Evolutionary conservation across 2,888 invertebrate species (phyloP), one percentile per base, ranked within the genome.

Genomic region (Lobophora halterata): DNA sequence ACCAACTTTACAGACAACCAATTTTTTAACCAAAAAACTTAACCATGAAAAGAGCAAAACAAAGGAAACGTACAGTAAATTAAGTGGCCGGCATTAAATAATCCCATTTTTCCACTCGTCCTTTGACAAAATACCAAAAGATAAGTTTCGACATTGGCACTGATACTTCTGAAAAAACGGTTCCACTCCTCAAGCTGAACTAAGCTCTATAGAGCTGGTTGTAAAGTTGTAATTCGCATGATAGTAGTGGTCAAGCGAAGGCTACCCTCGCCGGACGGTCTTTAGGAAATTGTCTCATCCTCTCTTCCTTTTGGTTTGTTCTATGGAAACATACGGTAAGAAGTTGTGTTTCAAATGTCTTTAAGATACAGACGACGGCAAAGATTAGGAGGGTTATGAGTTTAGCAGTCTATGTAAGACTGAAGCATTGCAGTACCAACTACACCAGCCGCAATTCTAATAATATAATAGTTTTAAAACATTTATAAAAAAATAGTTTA

Each of bases 231-330:
- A 28, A 45, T 25, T 47, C 21, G n/a, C n/a, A 23, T 18, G 6
- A 19, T 16, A 7, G 24, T 21, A 26, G 29, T 38, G 47, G 47
- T 47, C 43, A 49, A 46, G 42, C 34, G 24, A 7, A 30, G 46
- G 28, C 39, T 36, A 29, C 36, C 24, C 40, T 10, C 45, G 18
- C 40, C 41, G 42, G 46, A 40, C 42, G 46, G 44, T 46, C 50
- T 53, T 48, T 51, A 50, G 46, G 50, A 53, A 53, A 53, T 53
- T 46, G 53, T 49, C 46, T 37, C 37, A 36, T 33, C 31, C 32
- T 35, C 32, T 42, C 38, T 37, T 51, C 36, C 34, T 25, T 35
- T 31, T 26, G 21, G 25, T 33, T 41, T 41, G 29, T 40, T 40
- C 18, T 32, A 9, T 7, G 14, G 11, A 37, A 46, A 46, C 29